These are phyloP conservation scores for Ctena decussata DNA, from an alignment of 2,888 invertebrate species.

Conservation along the genomic window DNA sequence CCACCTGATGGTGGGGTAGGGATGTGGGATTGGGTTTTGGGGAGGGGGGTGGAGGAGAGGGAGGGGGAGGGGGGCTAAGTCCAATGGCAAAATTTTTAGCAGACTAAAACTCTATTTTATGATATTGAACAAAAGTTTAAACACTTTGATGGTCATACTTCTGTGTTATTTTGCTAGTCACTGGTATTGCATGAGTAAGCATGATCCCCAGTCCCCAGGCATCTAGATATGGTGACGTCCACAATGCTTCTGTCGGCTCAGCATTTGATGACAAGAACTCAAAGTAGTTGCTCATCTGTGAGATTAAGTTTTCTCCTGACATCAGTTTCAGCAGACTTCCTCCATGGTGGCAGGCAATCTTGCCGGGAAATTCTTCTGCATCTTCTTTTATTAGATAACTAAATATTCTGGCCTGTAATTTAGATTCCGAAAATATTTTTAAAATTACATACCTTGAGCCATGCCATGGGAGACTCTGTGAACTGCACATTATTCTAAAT, in stretches of 20 bases:
- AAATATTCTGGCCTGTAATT: conserved; percentile 85
- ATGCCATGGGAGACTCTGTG: too few relatives aligned
- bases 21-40: too few relatives aligned
- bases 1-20: too few relatives aligned
- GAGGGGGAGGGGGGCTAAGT: not conserved
- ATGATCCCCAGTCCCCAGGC: conserved; percentile 87
- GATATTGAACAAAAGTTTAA: too few relatives aligned
- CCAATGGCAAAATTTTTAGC: too few relatives aligned
- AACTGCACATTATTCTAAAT: too few relatives aligned
- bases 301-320: conserved; percentile 87
- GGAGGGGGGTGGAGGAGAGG: not conserved
- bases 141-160: too few relatives aligned
- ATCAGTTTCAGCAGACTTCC: conserved; percentile 86
- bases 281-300: conserved; percentile 87
- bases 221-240: conserved; percentile 87
- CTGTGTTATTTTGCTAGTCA: conserved; percentile 83
- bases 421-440: too few relatives aligned
- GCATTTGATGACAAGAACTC: conserved; percentile 86
- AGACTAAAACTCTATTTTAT: too few relatives aligned
- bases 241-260: conserved; percentile 84
- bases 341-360: conserved; percentile 84
- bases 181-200: conserved; percentile 87
- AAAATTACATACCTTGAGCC: too few relatives aligned
- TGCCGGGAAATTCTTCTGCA: conserved; percentile 86
- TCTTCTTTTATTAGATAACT: conserved; percentile 87